phyloP scores from a whole-genome alignment of 2,888 invertebrate species.

The Drosophila cracens region DNA sequence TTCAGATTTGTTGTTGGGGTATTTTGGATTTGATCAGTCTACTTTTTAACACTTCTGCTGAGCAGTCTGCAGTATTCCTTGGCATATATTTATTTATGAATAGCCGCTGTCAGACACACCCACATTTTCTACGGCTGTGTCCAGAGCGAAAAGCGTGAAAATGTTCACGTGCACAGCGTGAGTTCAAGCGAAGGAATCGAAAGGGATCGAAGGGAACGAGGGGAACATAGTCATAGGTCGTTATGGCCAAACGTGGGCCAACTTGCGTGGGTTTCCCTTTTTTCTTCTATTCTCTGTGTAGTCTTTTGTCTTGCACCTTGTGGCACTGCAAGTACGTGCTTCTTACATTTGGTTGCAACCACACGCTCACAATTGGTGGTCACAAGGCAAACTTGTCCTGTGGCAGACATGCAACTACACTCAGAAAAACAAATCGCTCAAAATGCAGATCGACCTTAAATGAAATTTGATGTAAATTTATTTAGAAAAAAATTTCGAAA shows the following conservation, averaged over 20 bases:
- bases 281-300: not conserved
- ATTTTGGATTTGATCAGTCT: not conserved
- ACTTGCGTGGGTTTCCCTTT: constrained; percentile 52
- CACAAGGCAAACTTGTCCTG: constrained; percentile 29
- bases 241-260: constrained; percentile 58
- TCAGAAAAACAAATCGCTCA: not conserved
- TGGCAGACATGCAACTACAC: constrained; percentile 37
- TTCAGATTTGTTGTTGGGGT: not conserved
- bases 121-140: constrained; percentile 59
- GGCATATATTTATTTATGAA: not conserved
- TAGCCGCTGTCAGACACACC: constrained; percentile 36
- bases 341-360: not conserved
- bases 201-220: not conserved
- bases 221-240: constrained; percentile 38
- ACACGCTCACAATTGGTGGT: constrained; percentile 49
- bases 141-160: constrained; percentile 62
- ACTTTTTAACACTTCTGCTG: not conserved
- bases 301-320: constrained; percentile 28
- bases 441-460: not conserved
- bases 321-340: constrained; percentile 20
- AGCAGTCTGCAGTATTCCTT: constrained; percentile 24
- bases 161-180: constrained; percentile 50
- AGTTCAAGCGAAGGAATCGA: not conserved
- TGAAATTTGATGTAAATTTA: not conserved
- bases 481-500: too few species aligned